phyloP scores from a whole-genome alignment of 2,797 vertebrate species.

The Cuculus canorus region DNA sequence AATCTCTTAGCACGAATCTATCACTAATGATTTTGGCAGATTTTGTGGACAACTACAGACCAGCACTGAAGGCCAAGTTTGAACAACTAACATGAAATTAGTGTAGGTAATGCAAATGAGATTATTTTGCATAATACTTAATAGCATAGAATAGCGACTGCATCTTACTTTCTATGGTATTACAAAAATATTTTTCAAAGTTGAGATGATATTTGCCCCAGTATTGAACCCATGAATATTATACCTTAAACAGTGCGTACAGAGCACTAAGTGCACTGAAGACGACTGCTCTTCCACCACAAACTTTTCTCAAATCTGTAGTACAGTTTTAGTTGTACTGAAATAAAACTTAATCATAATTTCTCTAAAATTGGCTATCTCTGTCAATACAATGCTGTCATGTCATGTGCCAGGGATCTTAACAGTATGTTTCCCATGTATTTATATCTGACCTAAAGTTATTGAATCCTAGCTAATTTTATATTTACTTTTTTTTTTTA shows the following conservation, averaged over 20 bases:
- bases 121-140: not conserved
- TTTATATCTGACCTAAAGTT: not conserved
- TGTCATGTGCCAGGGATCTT: not conserved
- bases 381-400: not conserved
- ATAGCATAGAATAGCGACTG: not conserved
- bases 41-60: not conserved
- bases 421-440: not conserved
- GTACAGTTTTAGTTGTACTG: not conserved
- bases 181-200: not conserved
- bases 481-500: not conserved
- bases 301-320: not conserved
- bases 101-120: not conserved
- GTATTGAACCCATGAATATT: not conserved
- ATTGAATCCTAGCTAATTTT: not conserved
- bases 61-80: not conserved
- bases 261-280: not conserved
- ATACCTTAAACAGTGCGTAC: not conserved
- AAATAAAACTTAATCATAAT: not conserved
- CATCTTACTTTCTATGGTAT: not conserved
- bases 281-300: not conserved
- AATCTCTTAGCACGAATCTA: not conserved
- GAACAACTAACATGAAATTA: not conserved
- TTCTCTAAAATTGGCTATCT: not conserved
- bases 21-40: not conserved
- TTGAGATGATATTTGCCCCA: not conserved